Conservation (phyloP, 2,797 vertebrate species). For the Anisognathus igniventris region DNA sequence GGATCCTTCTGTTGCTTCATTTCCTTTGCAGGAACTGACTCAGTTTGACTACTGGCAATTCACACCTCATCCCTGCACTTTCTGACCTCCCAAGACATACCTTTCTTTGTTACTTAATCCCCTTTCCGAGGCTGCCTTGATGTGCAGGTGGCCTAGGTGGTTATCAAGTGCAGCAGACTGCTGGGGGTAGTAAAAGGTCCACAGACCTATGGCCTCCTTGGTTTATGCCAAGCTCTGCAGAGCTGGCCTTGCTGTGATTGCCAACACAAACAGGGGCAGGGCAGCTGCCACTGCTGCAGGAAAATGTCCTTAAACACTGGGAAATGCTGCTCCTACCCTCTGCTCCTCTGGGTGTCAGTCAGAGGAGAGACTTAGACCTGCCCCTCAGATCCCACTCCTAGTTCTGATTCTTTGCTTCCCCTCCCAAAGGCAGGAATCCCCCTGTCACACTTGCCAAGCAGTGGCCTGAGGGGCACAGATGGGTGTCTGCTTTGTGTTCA, state of each 20-base stretch:
- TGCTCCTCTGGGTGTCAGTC: background rate
- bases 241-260: background rate
- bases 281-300: background rate
- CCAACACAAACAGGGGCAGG: background rate
- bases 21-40: slow-evolving; percentile 28
- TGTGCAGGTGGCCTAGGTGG: background rate
- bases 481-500: background rate
- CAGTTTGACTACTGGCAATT: slow-evolving; percentile 42
- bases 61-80: slow-evolving; percentile 36
- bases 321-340: background rate
- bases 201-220: background rate
- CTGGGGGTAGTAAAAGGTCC: background rate
- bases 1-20: slow-evolving; percentile 23
- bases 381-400: background rate
- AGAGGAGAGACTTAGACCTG: background rate
- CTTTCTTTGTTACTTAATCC: slow-evolving; percentile 30
- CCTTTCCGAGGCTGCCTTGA: background rate
- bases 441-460: background rate
- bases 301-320: background rate
- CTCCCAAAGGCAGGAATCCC: background rate
- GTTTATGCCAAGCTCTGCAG: background rate
- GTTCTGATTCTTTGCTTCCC: background rate
- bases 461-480: background rate
- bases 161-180: background rate
- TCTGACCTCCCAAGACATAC: slow-evolving; percentile 38